A percentile compares a stretch with the other conserved stretches of the same genome.
Evolutionary conservation across 2,888 invertebrate species (phyloP).

Genomic region (Camponotus fellah): DNA sequence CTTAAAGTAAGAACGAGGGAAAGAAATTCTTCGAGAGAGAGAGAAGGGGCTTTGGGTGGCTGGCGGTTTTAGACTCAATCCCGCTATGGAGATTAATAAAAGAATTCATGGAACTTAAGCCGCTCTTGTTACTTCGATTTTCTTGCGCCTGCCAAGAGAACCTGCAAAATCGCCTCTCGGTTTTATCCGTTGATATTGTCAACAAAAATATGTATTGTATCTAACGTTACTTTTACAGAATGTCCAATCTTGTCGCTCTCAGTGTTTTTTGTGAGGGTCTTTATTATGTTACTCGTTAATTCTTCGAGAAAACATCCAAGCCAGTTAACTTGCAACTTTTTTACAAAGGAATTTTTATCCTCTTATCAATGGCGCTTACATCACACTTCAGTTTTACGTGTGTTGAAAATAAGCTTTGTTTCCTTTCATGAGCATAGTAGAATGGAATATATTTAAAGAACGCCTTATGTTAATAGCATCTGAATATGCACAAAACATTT

Average conservation of each 20-base stretch:
- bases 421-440: neutral
- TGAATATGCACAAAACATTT: neutral
- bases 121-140: slow-evolving; percentile 83
- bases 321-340: slow-evolving; percentile 39
- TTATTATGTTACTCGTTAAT: slow-evolving; percentile 42
- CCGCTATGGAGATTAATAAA: slow-evolving; percentile 84
- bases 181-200: slow-evolving; percentile 80
- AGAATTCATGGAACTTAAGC: slow-evolving; percentile 84
- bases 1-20: slow-evolving; percentile 39
- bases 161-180: slow-evolving; percentile 59
- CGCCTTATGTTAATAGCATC: neutral
- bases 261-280: neutral
- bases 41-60: slow-evolving; percentile 66
- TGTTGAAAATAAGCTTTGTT: slow-evolving; percentile 14
- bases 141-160: slow-evolving; percentile 70
- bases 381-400: slow-evolving; percentile 3
- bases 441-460: slow-evolving; percentile 31
- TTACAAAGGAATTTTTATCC: slow-evolving; percentile 38
- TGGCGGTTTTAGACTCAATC: slow-evolving; percentile 83
- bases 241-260: slow-evolving; percentile 59
- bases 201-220: slow-evolving; percentile 60
- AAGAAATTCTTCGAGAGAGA: slow-evolving; percentile 32
- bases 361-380: slow-evolving; percentile 23
- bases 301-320: slow-evolving; percentile 6
- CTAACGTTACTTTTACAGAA: slow-evolving; percentile 63